These are phyloP conservation scores for Polypedilum pembai DNA, from an alignment of 1,140 invertebrate species.

Conservation along the genomic window DNA sequence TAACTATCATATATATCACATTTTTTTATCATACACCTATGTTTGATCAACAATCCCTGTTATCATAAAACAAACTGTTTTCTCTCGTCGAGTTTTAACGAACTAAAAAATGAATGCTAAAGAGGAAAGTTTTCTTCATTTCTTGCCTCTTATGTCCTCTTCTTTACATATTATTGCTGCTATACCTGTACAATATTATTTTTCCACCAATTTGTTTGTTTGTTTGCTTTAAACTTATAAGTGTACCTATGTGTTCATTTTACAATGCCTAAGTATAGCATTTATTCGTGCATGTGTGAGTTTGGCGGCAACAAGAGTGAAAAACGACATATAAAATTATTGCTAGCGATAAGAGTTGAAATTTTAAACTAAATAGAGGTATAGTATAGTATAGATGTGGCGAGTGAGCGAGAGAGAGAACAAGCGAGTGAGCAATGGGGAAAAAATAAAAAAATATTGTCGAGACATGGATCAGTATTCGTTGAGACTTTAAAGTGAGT, in stretches of 20 bases:
- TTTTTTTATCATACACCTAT: background rate
- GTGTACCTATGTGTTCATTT: too few species aligned
- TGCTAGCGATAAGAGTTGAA: constrained; percentile 4
- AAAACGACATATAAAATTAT: background rate
- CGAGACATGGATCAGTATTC: background rate
- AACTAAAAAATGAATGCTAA: background rate
- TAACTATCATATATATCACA: background rate
- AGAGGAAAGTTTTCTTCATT: too few species aligned
- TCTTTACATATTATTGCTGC: background rate
- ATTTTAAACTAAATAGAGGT: constrained; percentile 6
- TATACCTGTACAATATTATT: constrained; percentile 13
- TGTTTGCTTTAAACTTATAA: too few species aligned
- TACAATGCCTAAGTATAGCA: background rate
- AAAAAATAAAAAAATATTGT: background rate
- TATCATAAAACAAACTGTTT: background rate
- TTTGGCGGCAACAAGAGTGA: background rate
- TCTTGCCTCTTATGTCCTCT: too few species aligned
- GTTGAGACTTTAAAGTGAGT: background rate
- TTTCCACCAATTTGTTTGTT: background rate
- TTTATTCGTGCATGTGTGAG: background rate
- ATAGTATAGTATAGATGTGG: too few species aligned
- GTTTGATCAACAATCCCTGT: background rate
- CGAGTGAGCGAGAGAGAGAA: too few species aligned
- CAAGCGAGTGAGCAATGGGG: too few species aligned
- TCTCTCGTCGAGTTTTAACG: background rate